Base-by-base conservation (phyloP, 2,888 invertebrate genomes). In the Isoperla grammatica region DNA sequence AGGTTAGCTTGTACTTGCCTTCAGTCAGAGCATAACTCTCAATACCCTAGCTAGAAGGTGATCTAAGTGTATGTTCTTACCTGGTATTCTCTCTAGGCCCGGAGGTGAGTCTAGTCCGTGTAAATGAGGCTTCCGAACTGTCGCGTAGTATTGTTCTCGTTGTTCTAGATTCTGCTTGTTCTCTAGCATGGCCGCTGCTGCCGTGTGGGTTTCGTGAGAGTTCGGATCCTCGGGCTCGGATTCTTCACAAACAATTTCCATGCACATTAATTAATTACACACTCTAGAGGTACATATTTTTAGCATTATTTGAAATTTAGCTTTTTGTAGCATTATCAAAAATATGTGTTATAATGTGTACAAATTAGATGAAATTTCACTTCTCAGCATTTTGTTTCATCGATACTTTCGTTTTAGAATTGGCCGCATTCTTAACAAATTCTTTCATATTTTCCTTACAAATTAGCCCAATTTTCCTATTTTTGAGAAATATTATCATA, bases 91-190 rank as follows among this genome's bases (percentile, higher is more conserved):
- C 69, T 80, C 79, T 66, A 79, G 73, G 60, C 72, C 71, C 4
- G 66, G 62, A 6, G 66, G 62, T 64, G 77, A 77, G 65, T 77
- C 76, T 61, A 75, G 72, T 54, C 75, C 73, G 13, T 49, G 49
- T 3, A 49, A 29, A 29, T 49, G 49, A 19, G 74, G 73, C 68
- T 78, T 79, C 64, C 76, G 74, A 23, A 78, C 78, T 29, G 78
- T 78, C 60, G 78, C 78, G 68, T 79, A 79, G 66, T 76, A 78
- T 65, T 78, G 78, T 66, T 80, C 79, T 64, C 79, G 74, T 69
- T 78, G 79, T 67, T 77, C 75, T n/a, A 56, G 19, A 62, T 74
- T 75, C 64, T 75, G 74, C 61, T 75, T 75, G 68, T 74, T 75
- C 66, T 74, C 75, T 62, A 74, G 64, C 19, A 73, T 73, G 5